These are phyloP conservation scores for Pseudomyrmex pallidus DNA, from an alignment of 1,140 invertebrate species.

Conservation along the genomic window DNA sequence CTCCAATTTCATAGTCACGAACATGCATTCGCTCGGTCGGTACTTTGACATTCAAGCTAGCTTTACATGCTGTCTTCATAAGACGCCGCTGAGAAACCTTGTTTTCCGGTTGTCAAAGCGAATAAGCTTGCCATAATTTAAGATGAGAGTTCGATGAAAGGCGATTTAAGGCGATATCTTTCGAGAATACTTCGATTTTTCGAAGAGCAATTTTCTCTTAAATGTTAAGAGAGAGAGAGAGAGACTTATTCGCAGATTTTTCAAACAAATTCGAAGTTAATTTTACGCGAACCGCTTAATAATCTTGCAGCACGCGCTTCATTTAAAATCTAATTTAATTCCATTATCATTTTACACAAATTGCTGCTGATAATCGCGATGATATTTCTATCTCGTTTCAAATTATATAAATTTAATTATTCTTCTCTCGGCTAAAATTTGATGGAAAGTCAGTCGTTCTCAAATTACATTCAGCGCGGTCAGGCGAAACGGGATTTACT, in stretches of 20 bases:
- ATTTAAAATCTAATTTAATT: too few species aligned
- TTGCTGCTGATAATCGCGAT: too few species aligned
- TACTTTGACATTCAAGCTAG: background rate
- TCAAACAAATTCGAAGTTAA: too few species aligned
- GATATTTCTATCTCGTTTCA: too few species aligned
- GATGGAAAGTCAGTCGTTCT: background rate
- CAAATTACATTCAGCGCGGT: constrained; percentile 35
- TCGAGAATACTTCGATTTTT: background rate
- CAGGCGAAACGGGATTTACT: constrained; percentile 52
- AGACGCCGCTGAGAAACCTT: background rate
- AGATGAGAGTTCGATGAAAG: background rate
- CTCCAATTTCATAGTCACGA: constrained; percentile 1
- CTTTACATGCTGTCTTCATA: background rate
- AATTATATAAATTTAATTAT: too few species aligned
- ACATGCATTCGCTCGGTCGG: background rate
- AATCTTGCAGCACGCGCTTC: too few species aligned
- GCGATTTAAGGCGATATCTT: background rate
- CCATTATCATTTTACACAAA: background rate
- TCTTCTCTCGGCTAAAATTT: too few species aligned
- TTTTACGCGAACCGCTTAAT: too few species aligned
- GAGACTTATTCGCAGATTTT: too few species aligned
- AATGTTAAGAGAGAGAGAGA: too few species aligned
- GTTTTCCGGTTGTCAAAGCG: constrained; percentile 18
- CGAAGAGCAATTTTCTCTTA: too few species aligned
- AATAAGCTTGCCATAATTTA: constrained; percentile 24